These are phyloP conservation scores for Staurois parvus DNA, from an alignment of 2,797 vertebrate species.

Conservation along the genomic window DNA sequence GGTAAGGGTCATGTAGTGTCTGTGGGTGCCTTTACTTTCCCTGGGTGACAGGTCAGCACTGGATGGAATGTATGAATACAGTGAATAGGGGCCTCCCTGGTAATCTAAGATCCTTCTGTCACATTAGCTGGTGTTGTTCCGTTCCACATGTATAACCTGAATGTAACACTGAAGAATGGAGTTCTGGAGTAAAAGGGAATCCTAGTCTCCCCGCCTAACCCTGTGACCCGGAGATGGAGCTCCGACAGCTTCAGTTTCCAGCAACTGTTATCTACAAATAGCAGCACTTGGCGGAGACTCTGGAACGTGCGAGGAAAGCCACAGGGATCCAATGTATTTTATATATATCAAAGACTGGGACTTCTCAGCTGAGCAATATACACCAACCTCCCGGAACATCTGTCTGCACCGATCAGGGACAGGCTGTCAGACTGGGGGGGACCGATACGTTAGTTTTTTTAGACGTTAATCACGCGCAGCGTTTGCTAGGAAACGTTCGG, in stretches of 20 bases:
- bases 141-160: neutral
- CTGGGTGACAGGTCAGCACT: neutral
- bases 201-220: neutral
- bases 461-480: neutral
- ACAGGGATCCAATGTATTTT: neutral
- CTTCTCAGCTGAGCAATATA: neutral
- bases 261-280: constrained; percentile 41
- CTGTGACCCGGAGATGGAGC: neutral
- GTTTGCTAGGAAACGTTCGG: no score
- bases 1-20: no score
- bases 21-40: no score
- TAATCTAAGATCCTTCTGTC: neutral
- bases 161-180: neutral
- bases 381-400: neutral
- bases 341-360: neutral
- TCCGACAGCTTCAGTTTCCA: neutral
- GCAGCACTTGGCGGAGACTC: neutral
- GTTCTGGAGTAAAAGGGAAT: neutral
- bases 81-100: neutral
- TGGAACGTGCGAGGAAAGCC: neutral
- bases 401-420: neutral
- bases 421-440: neutral
- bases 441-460: neutral
- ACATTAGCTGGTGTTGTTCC: neutral
- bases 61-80: neutral